A percentile compares a stretch with the other conserved stretches of the same genome.
These are phyloP conservation scores for Geranospiza caerulescens DNA, from an alignment of 2,797 vertebrate genomes.

Conservation along the genomic window DNA sequence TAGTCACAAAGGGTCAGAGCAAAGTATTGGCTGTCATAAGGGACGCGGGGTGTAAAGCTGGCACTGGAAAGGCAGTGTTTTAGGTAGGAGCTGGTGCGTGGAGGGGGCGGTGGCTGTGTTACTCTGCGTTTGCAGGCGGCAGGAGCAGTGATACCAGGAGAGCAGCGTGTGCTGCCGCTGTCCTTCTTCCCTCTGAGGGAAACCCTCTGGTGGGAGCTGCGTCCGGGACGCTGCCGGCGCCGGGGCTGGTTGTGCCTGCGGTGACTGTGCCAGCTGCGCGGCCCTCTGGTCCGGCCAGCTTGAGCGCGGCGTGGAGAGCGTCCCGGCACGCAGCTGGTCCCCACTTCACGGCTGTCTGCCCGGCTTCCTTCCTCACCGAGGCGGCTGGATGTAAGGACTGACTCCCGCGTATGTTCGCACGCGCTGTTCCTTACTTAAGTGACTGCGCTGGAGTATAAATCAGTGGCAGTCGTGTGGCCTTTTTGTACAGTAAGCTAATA, in stretches of 20 bases:
- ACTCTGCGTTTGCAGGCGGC: neutral
- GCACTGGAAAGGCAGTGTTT: neutral
- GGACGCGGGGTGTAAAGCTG: neutral
- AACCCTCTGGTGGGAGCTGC: neutral
- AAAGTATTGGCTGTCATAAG: neutral
- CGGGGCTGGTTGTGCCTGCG: rapidly evolving
- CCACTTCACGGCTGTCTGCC: neutral
- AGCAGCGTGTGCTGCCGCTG: neutral
- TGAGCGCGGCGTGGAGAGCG: rapidly evolving
- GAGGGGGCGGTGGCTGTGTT: neutral
- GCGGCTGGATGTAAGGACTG: rapidly evolving
- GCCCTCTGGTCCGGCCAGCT: neutral
- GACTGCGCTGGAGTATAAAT: neutral
- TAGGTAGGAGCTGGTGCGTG: neutral
- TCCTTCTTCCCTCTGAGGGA: neutral
- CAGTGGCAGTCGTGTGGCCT: rapidly evolving
- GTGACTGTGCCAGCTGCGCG: neutral
- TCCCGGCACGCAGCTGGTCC: rapidly evolving
- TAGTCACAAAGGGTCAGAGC: neutral
- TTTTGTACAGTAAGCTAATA: neutral
- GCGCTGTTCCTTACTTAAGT: neutral
- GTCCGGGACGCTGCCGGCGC: rapidly evolving
- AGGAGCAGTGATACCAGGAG: neutral
- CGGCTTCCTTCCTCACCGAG: neutral
- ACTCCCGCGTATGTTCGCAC: rapidly evolving